A percentile compares a stretch with the other conserved stretches of the same genome.
phyloP scores from a whole-genome alignment of 1,140 invertebrate species.

The Heliconius congener region DNA sequence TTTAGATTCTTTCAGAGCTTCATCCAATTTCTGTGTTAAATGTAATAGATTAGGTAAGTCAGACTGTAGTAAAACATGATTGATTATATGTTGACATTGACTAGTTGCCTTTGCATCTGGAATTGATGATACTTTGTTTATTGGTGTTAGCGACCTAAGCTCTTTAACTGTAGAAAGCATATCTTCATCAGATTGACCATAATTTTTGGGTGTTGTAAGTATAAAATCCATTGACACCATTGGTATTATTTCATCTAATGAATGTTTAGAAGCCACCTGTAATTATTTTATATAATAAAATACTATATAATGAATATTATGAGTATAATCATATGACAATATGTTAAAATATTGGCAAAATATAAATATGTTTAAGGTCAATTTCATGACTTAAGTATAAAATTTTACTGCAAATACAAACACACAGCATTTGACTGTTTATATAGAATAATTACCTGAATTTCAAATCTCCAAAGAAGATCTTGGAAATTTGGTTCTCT shows the following conservation, averaged over 20 bases:
- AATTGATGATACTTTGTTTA: slow-evolving; percentile 54
- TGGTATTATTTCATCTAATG: slow-evolving; percentile 60
- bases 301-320: neutral
- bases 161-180: slow-evolving; percentile 30
- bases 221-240: slow-evolving; percentile 68
- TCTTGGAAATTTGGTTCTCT: slow-evolving; percentile 67
- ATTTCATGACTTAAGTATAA: too few species aligned
- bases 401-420: too few species aligned
- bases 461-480: slow-evolving; percentile 71
- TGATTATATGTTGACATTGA: slow-evolving; percentile 68
- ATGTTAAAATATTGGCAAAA: neutral
- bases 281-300: slow-evolving; percentile 21
- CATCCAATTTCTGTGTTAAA: slow-evolving; percentile 71
- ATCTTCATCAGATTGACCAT: slow-evolving; percentile 44
- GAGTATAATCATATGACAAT: neutral
- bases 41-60: slow-evolving; percentile 75
- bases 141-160: slow-evolving; percentile 36
- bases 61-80: slow-evolving; percentile 67
- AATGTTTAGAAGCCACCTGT: slow-evolving; percentile 60
- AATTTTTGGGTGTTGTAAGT: slow-evolving; percentile 59
- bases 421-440: too few species aligned
- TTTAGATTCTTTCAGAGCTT: slow-evolving; percentile 76
- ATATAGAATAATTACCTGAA: slow-evolving; percentile 52
- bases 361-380: too few species aligned
- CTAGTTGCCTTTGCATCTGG: slow-evolving; percentile 65